Conservation (phyloP, 2,888 invertebrate genomes). For the Eumerus sabulonum region DNA sequence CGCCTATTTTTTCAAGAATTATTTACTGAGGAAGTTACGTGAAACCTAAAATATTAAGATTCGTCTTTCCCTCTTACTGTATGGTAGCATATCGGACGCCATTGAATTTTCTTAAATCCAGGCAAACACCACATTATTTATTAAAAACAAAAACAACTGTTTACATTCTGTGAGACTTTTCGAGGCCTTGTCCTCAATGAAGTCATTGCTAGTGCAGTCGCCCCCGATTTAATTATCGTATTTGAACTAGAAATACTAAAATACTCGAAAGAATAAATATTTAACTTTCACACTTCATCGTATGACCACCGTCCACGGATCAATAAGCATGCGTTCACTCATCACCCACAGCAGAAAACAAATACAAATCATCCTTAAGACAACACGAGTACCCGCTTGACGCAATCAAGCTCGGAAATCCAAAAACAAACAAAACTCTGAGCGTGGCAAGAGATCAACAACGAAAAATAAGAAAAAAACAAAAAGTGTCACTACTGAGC, state of each 20-base stretch:
- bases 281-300: constrained; percentile 3
- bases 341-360: constrained; percentile 38
- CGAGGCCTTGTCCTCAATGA: constrained; percentile 5
- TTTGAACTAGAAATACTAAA: constrained; percentile 8
- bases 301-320: constrained; percentile 1
- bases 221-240: constrained; percentile 5
- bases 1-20: too few species aligned
- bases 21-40: too few species aligned
- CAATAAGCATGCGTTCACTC: constrained; percentile 22
- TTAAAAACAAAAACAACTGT: too few species aligned
- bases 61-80: too few species aligned
- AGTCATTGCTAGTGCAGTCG: constrained; percentile 14
- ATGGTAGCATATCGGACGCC: too few species aligned
- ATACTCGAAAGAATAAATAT: constrained; percentile 32
- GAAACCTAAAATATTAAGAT: too few species aligned
- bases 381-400: neutral
- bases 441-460: neutral
- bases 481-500: constrained; percentile 48
- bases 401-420: constrained; percentile 25
- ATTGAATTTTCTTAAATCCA: too few species aligned
- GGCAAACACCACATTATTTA: too few species aligned
- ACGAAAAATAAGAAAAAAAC: neutral
- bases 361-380: constrained; percentile 21
- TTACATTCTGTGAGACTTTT: too few species aligned
- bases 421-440: constrained; percentile 35